Percentiles rank a stretch among this genome's conserved stretches.
Evolutionary conservation across 2,888 invertebrate species (phyloP).

Genomic region (Sabatieria punctata): DNA sequence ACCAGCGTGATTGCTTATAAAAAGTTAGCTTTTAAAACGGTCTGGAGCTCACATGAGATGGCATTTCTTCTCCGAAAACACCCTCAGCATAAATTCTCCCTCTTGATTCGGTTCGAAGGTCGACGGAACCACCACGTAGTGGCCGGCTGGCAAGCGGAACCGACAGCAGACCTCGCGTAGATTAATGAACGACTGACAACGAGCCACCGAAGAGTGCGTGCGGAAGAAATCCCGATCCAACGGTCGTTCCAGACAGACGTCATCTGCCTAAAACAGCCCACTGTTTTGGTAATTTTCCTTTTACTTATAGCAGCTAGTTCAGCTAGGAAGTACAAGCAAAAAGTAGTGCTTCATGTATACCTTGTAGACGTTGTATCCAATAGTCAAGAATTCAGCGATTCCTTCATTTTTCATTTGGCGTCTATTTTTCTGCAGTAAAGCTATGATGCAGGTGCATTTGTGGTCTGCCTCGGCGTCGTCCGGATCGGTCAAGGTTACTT

Average conservation of each 20-base stretch:
- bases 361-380: slow-evolving; percentile 88
- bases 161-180: slow-evolving; percentile 68
- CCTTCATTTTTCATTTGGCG: slow-evolving; percentile 71
- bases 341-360: too few relatives aligned
- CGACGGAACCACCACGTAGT: slow-evolving; percentile 84
- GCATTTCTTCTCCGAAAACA: slow-evolving; percentile 63
- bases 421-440: slow-evolving; percentile 90
- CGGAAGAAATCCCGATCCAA: slow-evolving; percentile 55
- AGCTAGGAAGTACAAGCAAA: too few relatives aligned
- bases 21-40: too few relatives aligned
- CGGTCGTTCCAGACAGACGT: slow-evolving; percentile 12
- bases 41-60: background rate
- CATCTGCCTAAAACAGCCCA: too few relatives aligned
- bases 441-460: slow-evolving; percentile 80
- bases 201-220: slow-evolving; percentile 65
- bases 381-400: slow-evolving; percentile 65
- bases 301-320: too few relatives aligned
- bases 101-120: slow-evolving; percentile 91
- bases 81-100: slow-evolving; percentile 80
- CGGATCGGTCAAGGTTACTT: slow-evolving; percentile 60
- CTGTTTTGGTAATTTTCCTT: too few relatives aligned
- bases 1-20: too few relatives aligned
- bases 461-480: slow-evolving; percentile 53
- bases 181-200: slow-evolving; percentile 76
- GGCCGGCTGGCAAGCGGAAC: slow-evolving; percentile 78